Conservation (phyloP, 1,140 invertebrate species). For the Heliconius eleuchia region DNA sequence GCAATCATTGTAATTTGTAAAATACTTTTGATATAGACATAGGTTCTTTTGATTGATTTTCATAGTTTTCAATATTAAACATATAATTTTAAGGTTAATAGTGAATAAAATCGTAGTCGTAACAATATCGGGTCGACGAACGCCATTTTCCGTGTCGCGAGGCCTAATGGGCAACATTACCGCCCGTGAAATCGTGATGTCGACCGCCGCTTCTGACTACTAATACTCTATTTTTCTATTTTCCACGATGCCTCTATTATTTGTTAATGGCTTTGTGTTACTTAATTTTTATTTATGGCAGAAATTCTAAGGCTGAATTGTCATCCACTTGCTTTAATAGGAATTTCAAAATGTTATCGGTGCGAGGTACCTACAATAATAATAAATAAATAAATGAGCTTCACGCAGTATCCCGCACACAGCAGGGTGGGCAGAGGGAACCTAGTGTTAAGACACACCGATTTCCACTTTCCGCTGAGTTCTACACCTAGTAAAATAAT, state of each 20-base stretch:
- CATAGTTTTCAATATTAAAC: not conserved
- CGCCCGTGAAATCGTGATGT: slow-evolving; percentile 69
- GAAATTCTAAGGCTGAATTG: not conserved
- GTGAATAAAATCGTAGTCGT: slow-evolving; percentile 37
- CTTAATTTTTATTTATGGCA: not conserved
- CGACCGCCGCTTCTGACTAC: slow-evolving; percentile 53
- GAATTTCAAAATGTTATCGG: not conserved
- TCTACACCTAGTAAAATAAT: no score
- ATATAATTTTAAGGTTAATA: not conserved
- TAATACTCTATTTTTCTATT: slow-evolving; percentile 67
- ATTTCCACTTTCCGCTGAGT: no score
- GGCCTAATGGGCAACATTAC: slow-evolving; percentile 67
- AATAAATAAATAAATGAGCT: no score
- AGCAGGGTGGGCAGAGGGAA: no score
- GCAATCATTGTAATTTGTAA: no score
- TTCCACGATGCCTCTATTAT: slow-evolving; percentile 20
- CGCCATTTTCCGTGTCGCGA: slow-evolving; percentile 66
- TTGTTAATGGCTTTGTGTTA: slow-evolving; percentile 1
- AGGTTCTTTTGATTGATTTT: no score
- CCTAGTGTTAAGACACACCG: no score
- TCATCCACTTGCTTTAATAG: not conserved
- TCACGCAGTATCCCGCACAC: no score
- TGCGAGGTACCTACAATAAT: not conserved
- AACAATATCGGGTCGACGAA: slow-evolving; percentile 53
- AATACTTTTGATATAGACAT: no score